Base-by-base conservation (phyloP, 2,113 vertebrate genomes). In the Leptodactylus fuscus region DNA sequence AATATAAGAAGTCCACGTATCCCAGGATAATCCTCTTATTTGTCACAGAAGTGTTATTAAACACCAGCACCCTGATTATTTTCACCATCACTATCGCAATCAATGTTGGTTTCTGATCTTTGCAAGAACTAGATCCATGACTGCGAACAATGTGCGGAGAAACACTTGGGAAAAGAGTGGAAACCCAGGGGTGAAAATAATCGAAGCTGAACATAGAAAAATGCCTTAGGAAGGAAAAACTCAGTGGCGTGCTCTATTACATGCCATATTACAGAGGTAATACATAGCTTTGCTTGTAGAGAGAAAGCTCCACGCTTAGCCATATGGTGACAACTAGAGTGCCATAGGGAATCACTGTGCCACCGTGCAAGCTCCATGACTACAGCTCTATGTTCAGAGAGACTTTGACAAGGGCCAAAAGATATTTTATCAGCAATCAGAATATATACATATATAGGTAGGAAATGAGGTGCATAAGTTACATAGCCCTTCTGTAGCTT, bases 1-100 rank as follows among this genome's bases (percentile, higher is more conserved):
- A 90, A 89, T 87, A 88, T 88, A 82, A 82, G 7, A 88, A 82
- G 87, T 89, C 44, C 83, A 89, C 60, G n/a, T 88, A 55, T 85
- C 88, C n/a, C 53, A 55, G 9, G 80, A 71, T 9, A 67, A 62
- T 67, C 24, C 41, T 67, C 24, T 67, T 41, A 44, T 81, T 81
- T 81, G 79, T 81, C 60, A 48, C 16, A 34, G 27, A 46, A 24
- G 60, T 65, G 44, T 69, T 81, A 81, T 65, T 81, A 69, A 49
- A 51, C 44, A 67, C 38, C 24, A 29, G 41, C 41, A 67, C 34
- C 38, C 12, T 81, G 44, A 58, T 79, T 41, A 24, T 29, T 29
- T 24, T 65, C 32, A 11, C 49, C 49, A 38, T 58, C 18, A 32
- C 1, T 34, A 38, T 49, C 71, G 48, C 27, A 5, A 75, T 48